Evolutionary conservation across 1,140 invertebrate species (phyloP).

Genomic region (Latrodectus geometricus): DNA sequence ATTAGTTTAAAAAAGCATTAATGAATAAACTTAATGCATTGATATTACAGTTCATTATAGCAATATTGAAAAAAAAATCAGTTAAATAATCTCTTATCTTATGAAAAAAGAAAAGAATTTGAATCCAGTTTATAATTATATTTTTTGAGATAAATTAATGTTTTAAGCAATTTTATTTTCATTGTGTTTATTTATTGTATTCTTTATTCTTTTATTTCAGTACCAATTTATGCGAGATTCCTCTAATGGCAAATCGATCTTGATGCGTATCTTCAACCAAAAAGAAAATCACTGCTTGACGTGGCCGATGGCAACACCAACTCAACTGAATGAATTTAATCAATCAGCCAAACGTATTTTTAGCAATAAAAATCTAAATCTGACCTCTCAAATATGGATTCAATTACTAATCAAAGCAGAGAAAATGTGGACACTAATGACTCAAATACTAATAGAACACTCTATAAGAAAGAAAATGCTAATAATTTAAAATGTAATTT

Average conservation of each 20-base stretch:
- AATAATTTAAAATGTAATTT: slow-evolving; percentile 24
- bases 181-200: no score
- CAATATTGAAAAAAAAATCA: no score
- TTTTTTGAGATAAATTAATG: no score
- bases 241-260: slow-evolving; percentile 56
- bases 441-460: slow-evolving; percentile 47
- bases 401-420: slow-evolving; percentile 48
- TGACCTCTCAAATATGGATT: slow-evolving; percentile 47
- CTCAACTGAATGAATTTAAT: slow-evolving; percentile 31
- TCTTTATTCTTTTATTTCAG: background rate
- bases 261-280: slow-evolving; percentile 59
- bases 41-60: no score
- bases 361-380: slow-evolving; percentile 48
- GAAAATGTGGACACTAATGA: slow-evolving; percentile 61
- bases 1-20: no score
- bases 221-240: background rate
- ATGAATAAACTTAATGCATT: no score
- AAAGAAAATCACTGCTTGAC: slow-evolving; percentile 24
- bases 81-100: no score
- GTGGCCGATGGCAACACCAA: slow-evolving; percentile 62
- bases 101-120: no score
- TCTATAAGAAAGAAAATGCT: slow-evolving; percentile 20
- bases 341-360: slow-evolving; percentile 33
- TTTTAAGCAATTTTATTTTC: no score
- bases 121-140: no score